Percentiles rank a stretch among this genome's conserved stretches.
phyloP scores from a whole-genome alignment of 2,797 vertebrate species.

The Nyctalus aviator region DNA sequence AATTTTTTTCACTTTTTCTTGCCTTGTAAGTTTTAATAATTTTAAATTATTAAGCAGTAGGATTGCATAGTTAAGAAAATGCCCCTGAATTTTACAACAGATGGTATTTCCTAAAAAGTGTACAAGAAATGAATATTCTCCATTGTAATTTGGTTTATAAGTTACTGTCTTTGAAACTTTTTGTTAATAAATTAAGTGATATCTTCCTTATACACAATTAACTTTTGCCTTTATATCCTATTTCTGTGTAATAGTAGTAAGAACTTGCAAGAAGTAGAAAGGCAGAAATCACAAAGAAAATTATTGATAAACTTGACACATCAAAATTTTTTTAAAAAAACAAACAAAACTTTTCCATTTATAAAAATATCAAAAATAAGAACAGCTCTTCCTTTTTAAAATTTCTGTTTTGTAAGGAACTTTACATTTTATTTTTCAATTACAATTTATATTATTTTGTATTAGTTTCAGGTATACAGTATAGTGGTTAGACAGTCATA shows the following conservation, averaged over 20 bases:
- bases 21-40: background rate
- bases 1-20: background rate
- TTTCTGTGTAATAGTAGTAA: conserved; percentile 53
- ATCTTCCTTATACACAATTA: background rate
- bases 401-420: background rate
- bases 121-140: background rate
- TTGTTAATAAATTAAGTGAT: conserved; percentile 63
- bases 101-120: conserved; percentile 20
- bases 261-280: conserved; percentile 25
- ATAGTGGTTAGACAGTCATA: background rate
- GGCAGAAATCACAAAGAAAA: conserved; percentile 49
- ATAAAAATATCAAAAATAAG: conserved; percentile 22
- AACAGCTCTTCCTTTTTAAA: background rate
- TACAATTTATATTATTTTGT: background rate
- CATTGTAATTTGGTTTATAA: background rate
- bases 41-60: conserved; percentile 5
- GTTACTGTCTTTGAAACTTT: conserved; percentile 19
- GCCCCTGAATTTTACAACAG: background rate
- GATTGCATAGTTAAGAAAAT: conserved; percentile 27
- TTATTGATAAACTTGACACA: background rate
- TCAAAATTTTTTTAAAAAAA: background rate
- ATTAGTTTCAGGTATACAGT: background rate
- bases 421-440: background rate
- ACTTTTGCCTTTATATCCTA: conserved; percentile 22
- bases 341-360: background rate